Evolutionary conservation across 1,140 invertebrate genomes (phyloP).

Genomic region (Marisa cornuarietis): DNA sequence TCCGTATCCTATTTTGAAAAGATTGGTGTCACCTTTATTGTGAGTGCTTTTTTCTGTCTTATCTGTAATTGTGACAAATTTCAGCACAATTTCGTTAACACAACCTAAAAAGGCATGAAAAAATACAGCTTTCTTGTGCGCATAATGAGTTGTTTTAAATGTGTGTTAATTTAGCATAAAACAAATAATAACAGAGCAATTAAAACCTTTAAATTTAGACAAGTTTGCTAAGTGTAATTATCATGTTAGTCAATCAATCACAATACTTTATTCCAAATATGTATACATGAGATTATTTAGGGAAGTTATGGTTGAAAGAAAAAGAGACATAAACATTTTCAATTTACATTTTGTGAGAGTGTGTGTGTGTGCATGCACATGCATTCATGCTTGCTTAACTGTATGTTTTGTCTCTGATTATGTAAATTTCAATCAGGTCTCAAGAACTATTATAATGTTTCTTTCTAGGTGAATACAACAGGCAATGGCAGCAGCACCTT

Average conservation of each 20-base stretch:
- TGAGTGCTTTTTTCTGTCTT: slow-evolving; percentile 21
- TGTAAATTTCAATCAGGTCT: background rate
- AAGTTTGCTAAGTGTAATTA: no score
- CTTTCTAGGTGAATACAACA: slow-evolving; percentile 40
- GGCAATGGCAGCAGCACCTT: slow-evolving; percentile 22
- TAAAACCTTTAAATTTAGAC: no score
- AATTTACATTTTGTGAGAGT: background rate
- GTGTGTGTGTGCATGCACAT: no score
- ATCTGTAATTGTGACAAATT: background rate
- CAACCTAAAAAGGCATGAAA: background rate
- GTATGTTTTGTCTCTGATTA: background rate
- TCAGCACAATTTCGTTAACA: background rate
- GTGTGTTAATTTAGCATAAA: no score
- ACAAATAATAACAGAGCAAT: no score
- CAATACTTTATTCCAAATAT: no score
- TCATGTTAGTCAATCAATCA: no score
- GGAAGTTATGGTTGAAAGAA: no score
- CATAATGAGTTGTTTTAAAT: no score
- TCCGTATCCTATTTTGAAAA: slow-evolving; percentile 37
- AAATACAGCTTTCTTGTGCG: background rate
- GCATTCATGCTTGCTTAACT: background rate
- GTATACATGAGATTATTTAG: no score
- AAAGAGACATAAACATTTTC: background rate
- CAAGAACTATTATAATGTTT: background rate
- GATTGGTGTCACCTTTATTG: slow-evolving; percentile 46